Base-by-base conservation (phyloP, 2,113 vertebrate genomes). In the Pycnonotus jocosus region DNA sequence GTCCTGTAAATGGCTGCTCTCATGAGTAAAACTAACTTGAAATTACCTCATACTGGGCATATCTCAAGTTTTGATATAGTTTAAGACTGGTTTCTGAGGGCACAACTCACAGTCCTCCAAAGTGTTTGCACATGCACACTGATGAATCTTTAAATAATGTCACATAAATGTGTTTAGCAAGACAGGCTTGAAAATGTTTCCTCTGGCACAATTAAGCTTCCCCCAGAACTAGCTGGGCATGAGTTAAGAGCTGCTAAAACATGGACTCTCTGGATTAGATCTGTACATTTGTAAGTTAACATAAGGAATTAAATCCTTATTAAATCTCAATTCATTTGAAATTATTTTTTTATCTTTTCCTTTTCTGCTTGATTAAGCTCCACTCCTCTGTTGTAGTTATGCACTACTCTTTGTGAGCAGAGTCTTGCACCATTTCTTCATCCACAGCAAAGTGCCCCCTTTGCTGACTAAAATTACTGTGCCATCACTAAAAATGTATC, bases 391-490 rank as follows among this genome's bases (percentile, higher is more conserved):
- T 71, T 62, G 38, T 9, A 22, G 38, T 24, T 83, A 33, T 2
- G 14, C 13, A n/a, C 38, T 62, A 30, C 27, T 72, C 47, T 89
- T 45, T 71, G 51, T 35, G 30, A 93, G 61, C 35, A 95, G 38
- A n/a, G 58, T 82, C 88, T 79, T 80, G 33, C 37, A 35, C 82
- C 61, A 71, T 83, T 94, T n/a, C 56, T 86, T 38, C 15, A 3
- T 56, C 92, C 60, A 64, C 1, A 81, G 48, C 74, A 65, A 91
- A 96, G 51, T 24, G 23, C 35, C 45, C 69, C 93, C 82, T 94
- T 85, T 95, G 88, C 71, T 91, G 82, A 95, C 87, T 92, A 35
- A 86, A 97, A 88, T 50, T 44, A 57, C 78, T 73, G 54, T 45
- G 65, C 69, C 53, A 80, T 47, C 11, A 3, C 77, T 97, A 94